Conservation (phyloP, 2,797 vertebrate species). For the Lutjanus campechanus region DNA sequence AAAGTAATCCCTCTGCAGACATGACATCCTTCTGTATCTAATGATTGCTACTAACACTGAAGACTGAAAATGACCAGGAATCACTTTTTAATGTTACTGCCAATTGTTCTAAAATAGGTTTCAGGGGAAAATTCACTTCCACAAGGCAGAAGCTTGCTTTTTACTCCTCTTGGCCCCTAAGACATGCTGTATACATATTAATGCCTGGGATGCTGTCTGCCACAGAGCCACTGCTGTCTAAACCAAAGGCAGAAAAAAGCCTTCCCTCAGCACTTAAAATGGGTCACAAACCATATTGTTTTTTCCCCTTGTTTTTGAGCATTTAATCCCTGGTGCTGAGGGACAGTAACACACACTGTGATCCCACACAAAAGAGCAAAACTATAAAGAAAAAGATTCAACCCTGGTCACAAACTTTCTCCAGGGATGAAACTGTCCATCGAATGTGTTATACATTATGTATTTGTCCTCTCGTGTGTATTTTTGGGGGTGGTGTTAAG, state of each 20-base stretch:
- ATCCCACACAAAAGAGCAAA: conserved; percentile 22
- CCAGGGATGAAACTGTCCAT: conserved; percentile 37
- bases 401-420: conserved; percentile 20
- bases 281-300: conserved; percentile 35
- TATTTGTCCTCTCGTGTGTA: conserved; percentile 11
- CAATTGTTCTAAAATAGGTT: conserved; percentile 23
- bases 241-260: conserved; percentile 29
- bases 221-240: conserved; percentile 29
- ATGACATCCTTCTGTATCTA: conserved; percentile 20
- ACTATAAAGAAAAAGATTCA: background rate
- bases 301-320: conserved; percentile 34
- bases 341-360: conserved; percentile 12
- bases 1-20: conserved; percentile 28
- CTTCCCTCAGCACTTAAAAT: conserved; percentile 37
- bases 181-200: conserved; percentile 41
- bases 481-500: background rate
- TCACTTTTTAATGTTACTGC: conserved; percentile 33
- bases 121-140: conserved; percentile 5
- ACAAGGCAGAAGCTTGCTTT: conserved; percentile 3
- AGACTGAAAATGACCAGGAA: conserved; percentile 22
- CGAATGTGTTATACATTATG: conserved; percentile 29
- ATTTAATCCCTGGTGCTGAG: conserved; percentile 32
- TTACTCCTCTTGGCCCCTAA: background rate
- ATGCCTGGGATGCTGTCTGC: conserved; percentile 27
- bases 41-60: conserved; percentile 21